Conservation (phyloP, 1,140 invertebrate genomes). For the Elymnias hypermnestra region DNA sequence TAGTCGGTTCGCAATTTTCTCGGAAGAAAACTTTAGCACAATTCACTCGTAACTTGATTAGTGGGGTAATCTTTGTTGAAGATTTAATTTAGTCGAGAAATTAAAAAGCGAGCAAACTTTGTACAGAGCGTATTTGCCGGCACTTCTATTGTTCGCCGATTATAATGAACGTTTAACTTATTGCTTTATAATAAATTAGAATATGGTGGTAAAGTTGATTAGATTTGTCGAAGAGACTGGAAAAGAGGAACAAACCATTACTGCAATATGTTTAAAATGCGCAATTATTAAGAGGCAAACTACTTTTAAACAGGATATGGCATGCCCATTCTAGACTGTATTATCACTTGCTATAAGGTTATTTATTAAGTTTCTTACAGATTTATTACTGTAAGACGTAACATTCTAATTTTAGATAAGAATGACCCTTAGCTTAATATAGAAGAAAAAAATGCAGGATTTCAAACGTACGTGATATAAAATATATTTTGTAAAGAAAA, state of each 20-base stretch:
- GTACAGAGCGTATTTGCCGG: background rate
- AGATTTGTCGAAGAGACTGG: background rate
- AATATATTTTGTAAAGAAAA: too few species aligned
- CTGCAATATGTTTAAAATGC: too few species aligned
- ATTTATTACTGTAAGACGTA: too few species aligned
- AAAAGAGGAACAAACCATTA: background rate
- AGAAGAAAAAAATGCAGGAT: too few species aligned
- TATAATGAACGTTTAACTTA: background rate
- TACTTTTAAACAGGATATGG: too few species aligned
- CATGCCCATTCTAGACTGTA: too few species aligned
- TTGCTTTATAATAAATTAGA: background rate
- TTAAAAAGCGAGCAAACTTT: slow-evolving; percentile 5
- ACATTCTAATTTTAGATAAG: too few species aligned
- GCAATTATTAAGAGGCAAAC: too few species aligned
- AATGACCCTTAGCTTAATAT: too few species aligned
- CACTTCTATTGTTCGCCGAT: background rate
- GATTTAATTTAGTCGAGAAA: slow-evolving; percentile 10
- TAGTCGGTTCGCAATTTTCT: slow-evolving; percentile 17
- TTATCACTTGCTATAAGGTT: too few species aligned
- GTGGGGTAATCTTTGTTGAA: slow-evolving; percentile 11
- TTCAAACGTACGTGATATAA: too few species aligned
- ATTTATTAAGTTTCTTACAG: too few species aligned
- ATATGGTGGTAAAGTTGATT: background rate
- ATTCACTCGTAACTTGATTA: slow-evolving; percentile 18
- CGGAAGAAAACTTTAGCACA: slow-evolving; percentile 16